phyloP scores from a whole-genome alignment of 2,888 invertebrate genomes.

The Netelia virgata region DNA sequence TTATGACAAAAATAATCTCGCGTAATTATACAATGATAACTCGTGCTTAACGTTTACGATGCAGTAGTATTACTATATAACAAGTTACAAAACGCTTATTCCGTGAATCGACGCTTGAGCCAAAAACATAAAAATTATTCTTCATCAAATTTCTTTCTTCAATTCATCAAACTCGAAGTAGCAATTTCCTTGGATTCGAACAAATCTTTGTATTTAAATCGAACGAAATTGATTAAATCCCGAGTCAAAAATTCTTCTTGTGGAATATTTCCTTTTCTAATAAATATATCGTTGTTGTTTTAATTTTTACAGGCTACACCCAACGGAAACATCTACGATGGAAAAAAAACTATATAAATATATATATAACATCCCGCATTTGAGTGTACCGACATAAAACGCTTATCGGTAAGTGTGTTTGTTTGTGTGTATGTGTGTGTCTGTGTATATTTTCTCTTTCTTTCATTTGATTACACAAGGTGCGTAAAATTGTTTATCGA shows the following conservation, averaged over 20 bases:
- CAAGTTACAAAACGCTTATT: too few relatives aligned
- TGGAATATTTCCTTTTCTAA: not conserved
- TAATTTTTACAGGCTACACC: too few relatives aligned
- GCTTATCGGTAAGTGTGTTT: slow-evolving; percentile 1
- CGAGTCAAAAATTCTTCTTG: not conserved
- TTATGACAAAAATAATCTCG: not conserved
- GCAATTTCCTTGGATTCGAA: not conserved
- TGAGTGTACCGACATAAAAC: not conserved
- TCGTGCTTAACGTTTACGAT: not conserved
- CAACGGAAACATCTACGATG: too few relatives aligned
- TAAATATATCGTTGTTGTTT: not conserved
- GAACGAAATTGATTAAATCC: not conserved
- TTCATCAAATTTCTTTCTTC: not conserved
- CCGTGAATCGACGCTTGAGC: not conserved
- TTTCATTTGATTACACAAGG: not conserved
- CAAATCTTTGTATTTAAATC: not conserved
- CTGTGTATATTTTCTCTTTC: slow-evolving; percentile 2
- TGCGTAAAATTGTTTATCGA: not conserved
- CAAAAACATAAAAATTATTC: not conserved
- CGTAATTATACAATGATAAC: not conserved
- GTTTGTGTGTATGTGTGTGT: not conserved
- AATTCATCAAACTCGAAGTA: not conserved
- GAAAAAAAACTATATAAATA: too few relatives aligned
- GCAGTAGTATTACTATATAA: not conserved
- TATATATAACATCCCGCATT: too few relatives aligned